Evolutionary conservation across 92 coral and sea anemone species (phyloP), one percentile per base, ranked within the genome.

Genomic region (Heteractis magnifica): DNA sequence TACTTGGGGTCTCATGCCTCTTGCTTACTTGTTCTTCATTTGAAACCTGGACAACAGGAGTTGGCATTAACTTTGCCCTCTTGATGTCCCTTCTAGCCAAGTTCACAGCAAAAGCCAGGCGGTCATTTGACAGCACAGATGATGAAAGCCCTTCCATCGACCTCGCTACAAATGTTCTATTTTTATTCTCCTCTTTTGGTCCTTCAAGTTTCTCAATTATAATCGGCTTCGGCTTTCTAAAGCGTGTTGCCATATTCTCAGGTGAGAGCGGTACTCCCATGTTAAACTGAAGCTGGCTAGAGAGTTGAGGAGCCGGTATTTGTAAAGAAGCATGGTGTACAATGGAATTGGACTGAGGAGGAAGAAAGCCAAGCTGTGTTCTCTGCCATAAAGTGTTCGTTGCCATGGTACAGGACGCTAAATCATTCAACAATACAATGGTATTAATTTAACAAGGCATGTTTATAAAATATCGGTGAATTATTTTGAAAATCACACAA

Each of bases 31-130:
- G 80, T 77, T 44, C 78, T 6, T 83, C 86, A 78, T 72, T 81
- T 65, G 89, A 81, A 49, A 55, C 77, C 12, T 84, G 87, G 11
- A 72, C 77, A 44, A 82, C 90, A 26, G 70, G 55, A 53, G 76
- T n/a, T 49, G 90, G 86, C 51, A 80, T 65, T 53, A 94, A 81
- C 75, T 85, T 95, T 16, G 93, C 87, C 77, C 89, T 94, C 70
- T 82, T 94, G 13, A 95, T 87, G 71, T 97, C 99, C 79, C 92
- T 92, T 79, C 87, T 97, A 10, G 99, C 99, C 65, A 97, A 90
- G 62, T 90, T 95, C 59, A 97, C 89, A 44, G 99, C 99, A 76
- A 95, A 84, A 8, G 94, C 91, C 52, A 97, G 85, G 21, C 94
- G 93, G 23, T 94, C 95, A 82, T 94, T 90, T 56, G 97, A 87